Evolutionary conservation across 1,140 invertebrate species (phyloP), one percentile per base, ranked within the genome.

Genomic region (Zaprionus kolodkinae): DNA sequence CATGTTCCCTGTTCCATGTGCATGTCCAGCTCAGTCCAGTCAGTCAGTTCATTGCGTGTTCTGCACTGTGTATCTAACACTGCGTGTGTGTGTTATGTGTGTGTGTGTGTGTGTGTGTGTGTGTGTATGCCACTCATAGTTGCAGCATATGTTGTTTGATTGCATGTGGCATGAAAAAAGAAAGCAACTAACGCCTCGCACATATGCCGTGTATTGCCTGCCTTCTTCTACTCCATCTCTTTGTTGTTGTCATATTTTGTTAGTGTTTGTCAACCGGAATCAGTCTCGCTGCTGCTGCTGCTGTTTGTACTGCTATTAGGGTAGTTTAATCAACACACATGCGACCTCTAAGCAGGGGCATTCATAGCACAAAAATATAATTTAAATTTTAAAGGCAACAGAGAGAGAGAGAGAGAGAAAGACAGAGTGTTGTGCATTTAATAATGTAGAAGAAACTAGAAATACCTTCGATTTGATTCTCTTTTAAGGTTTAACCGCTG

Each of bases 141-240:
- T 79, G 66, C 71, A 78, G 77, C 84, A 87, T 88, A 87, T 87
- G 83, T 78, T 88, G 78, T 89, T 81, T 80, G 80, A 80, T 78
- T 80, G 80, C 81, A 78, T 77, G 73, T 73, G 84, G 67, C 69
- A 74, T 74, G 81, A 82, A 67, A 78, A 70, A 50, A n/a, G n/a
- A 62, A 52, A 62, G 57, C 70, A 74, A 33, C 65, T 40, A 72
- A 36, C 40, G 35, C 78, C n/a, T n/a, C 73, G 36, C 65, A 72
- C 75, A 76, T 36, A 67, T 55, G 66, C 56, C 66, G 61, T 59
- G 17, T 52, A 82, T 82, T 78, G 77, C 77, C 70, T 89, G 85
- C 65, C 68, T 56, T 72, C 73, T 78, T 79, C 38, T 27, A 48
- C 38, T 45, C 21, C 33, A 48, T 30, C 6, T 57, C 6, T 0